Evolutionary conservation across 2,797 vertebrate genomes (phyloP).

Genomic region (Amblyraja radiata): DNA sequence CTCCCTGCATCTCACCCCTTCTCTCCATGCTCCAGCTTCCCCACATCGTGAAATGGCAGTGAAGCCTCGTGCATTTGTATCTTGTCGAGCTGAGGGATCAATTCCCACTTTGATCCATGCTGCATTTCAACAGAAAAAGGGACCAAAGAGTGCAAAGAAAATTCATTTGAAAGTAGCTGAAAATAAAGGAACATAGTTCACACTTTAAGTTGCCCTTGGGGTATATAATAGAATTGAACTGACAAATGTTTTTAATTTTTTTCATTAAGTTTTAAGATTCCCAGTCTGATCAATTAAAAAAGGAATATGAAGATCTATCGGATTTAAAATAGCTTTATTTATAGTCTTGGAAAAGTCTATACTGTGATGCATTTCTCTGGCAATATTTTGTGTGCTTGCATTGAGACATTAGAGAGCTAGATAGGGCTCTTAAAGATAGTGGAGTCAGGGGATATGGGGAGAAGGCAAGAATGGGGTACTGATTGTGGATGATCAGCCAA

Average conservation of each 20-base stretch:
- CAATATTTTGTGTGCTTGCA: not conserved
- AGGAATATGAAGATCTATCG: not conserved
- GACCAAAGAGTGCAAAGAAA: not conserved
- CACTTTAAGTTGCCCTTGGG: not conserved
- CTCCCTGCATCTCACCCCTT: too few species aligned
- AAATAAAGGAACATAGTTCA: not conserved
- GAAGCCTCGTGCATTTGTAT: conserved; percentile 5
- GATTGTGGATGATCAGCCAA: too few species aligned
- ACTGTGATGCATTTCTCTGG: not conserved
- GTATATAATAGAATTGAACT: not conserved
- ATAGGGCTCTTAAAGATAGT: too few species aligned
- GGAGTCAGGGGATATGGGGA: too few species aligned
- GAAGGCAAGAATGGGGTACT: too few species aligned
- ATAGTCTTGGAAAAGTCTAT: not conserved
- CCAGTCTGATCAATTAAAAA: not conserved
- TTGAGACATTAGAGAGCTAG: not conserved
- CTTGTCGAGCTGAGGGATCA: not conserved
- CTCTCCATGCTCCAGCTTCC: not conserved
- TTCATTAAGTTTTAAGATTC: not conserved
- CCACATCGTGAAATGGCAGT: not conserved
- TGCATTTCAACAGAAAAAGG: not conserved
- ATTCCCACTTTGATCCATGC: not conserved
- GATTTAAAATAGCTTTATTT: conserved; percentile 12
- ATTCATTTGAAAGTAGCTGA: not conserved
- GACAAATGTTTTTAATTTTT: not conserved